Conservation (phyloP, 2,113 vertebrate species). For the Cephalopterus ornatus region DNA sequence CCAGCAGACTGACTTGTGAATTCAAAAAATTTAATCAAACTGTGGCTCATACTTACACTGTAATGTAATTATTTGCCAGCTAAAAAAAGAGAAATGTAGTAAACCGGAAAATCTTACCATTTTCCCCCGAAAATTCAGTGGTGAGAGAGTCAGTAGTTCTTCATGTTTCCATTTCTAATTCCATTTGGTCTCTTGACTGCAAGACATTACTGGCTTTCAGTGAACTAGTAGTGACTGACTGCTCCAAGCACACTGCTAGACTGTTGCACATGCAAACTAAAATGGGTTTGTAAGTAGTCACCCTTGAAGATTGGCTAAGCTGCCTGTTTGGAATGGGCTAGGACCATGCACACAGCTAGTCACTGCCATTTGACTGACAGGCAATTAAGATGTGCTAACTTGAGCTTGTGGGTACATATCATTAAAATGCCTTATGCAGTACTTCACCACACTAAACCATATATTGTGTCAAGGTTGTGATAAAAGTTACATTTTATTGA, state of each 20-base stretch:
- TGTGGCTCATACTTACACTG: background rate
- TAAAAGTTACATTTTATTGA: background rate
- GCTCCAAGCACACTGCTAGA: background rate
- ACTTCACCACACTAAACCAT: background rate
- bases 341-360: background rate
- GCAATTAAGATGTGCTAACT: background rate
- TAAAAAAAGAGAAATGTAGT: background rate
- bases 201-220: background rate
- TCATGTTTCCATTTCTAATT: background rate
- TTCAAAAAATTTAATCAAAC: background rate
- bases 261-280: background rate
- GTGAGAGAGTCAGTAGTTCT: background rate
- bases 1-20: background rate
- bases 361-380: background rate
- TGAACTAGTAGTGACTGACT: background rate
- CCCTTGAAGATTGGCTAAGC: background rate
- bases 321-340: background rate
- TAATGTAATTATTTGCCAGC: background rate
- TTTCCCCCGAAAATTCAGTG: fast-evolving
- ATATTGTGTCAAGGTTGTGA: background rate
- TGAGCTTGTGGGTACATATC: background rate
- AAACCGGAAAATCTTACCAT: background rate
- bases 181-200: background rate
- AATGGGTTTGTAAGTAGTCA: background rate
- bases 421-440: background rate